These are phyloP conservation scores for Antheraea assamensis DNA, from an alignment of 2,888 invertebrate species.

Conservation along the genomic window DNA sequence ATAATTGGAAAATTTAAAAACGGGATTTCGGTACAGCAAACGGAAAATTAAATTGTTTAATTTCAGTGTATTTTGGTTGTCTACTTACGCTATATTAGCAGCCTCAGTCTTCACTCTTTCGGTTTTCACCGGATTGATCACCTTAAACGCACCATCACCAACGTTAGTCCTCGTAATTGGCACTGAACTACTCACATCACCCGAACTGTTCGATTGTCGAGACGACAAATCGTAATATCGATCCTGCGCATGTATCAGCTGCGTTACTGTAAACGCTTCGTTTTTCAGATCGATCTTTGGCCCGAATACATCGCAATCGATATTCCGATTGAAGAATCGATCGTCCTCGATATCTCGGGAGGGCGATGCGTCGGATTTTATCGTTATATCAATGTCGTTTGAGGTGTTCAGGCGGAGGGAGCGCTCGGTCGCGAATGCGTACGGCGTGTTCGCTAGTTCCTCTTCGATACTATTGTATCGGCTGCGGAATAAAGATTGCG, in stretches of 20 bases:
- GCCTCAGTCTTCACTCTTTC: constrained; percentile 13
- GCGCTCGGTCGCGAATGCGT: constrained; percentile 73
- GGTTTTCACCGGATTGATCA: constrained; percentile 45
- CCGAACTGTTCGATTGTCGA: constrained; percentile 29
- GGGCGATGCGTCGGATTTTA: constrained; percentile 57
- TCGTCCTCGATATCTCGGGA: constrained; percentile 69
- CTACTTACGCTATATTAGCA: constrained; percentile 22
- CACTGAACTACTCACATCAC: constrained; percentile 25
- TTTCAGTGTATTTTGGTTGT: not conserved
- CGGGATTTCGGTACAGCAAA: not conserved
- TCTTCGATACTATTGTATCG: constrained; percentile 78
- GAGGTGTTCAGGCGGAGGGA: constrained; percentile 50
- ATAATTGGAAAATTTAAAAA: not conserved
- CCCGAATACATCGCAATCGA: constrained; percentile 63
- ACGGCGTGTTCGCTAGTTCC: constrained; percentile 77
- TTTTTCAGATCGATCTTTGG: constrained; percentile 56
- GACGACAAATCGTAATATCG: constrained; percentile 70
- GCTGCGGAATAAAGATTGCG: constrained; percentile 70
- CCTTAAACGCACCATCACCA: constrained; percentile 55
- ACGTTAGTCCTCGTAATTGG: constrained; percentile 9
- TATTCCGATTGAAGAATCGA: constrained; percentile 57
- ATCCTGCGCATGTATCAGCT: constrained; percentile 75
- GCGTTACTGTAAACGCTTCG: constrained; percentile 69
- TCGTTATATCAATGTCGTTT: constrained; percentile 62
- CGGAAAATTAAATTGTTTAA: not conserved